Evolutionary conservation across 2,113 vertebrate species (phyloP).

Genomic region (Coracopsis vasa): DNA sequence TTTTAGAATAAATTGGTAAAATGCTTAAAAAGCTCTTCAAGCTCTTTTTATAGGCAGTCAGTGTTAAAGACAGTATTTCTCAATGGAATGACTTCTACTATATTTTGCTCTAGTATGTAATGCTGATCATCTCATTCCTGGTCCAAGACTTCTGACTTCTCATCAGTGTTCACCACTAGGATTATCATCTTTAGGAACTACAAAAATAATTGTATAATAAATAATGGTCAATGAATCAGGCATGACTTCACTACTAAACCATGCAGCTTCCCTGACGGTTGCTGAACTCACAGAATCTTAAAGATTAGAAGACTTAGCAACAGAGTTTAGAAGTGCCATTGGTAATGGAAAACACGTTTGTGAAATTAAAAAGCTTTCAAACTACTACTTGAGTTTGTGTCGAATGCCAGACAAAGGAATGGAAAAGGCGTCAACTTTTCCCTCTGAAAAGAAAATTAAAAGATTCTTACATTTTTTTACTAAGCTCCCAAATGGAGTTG

Average conservation of each 20-base stretch:
- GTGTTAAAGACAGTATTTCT: neutral
- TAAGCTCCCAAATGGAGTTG: neutral
- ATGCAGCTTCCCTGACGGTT: conserved; percentile 4
- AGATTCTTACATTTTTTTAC: neutral
- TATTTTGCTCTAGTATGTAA: neutral
- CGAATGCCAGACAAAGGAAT: neutral
- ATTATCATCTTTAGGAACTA: neutral
- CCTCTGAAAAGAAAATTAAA: neutral
- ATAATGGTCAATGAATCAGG: neutral
- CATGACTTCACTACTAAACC: neutral
- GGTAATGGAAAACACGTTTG: neutral
- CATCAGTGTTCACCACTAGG: neutral
- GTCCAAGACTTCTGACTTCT: neutral
- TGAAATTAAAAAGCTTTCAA: neutral
- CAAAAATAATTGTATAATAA: neutral
- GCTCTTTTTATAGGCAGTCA: neutral
- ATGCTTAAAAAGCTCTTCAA: neutral
- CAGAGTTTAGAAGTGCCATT: neutral
- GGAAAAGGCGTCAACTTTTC: neutral
- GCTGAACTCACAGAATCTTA: neutral
- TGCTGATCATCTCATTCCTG: neutral
- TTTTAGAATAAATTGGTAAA: neutral
- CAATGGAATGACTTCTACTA: neutral
- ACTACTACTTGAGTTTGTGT: neutral
- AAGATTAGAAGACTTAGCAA: conserved; percentile 5